These are phyloP conservation scores for Tiliacea citrago DNA, from an alignment of 2,888 invertebrate species.

Conservation along the genomic window DNA sequence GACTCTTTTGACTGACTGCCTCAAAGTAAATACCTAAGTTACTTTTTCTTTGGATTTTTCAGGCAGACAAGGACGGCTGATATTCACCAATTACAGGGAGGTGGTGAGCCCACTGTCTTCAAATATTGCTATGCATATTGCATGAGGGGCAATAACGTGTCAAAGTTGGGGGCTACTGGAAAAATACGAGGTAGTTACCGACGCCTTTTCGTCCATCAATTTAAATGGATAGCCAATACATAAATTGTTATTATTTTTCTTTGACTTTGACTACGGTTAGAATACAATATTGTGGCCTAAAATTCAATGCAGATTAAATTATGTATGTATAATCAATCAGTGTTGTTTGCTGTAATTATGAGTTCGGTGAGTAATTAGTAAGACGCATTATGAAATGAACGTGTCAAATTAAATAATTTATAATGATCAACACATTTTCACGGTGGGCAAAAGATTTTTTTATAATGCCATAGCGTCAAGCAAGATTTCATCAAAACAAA, in stretches of 20 bases:
- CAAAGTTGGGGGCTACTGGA: constrained; percentile 73
- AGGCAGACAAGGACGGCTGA: constrained; percentile 65
- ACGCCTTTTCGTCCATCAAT: constrained; percentile 38
- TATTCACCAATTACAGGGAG: constrained; percentile 80
- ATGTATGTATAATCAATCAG: constrained; percentile 5
- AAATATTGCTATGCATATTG: constrained; percentile 86
- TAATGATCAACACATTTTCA: not conserved
- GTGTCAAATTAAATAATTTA: not conserved
- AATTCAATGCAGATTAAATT: constrained; percentile 2
- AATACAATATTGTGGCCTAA: not conserved
- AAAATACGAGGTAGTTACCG: constrained; percentile 48
- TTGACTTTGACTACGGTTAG: not conserved
- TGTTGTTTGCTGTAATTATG: not conserved
- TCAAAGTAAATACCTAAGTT: constrained; percentile 33
- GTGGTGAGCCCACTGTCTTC: constrained; percentile 73
- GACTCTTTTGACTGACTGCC: constrained; percentile 13
- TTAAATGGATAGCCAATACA: constrained; percentile 42
- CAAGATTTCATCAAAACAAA: constrained; percentile 9
- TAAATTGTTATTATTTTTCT: constrained; percentile 37
- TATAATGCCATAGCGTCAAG: not conserved
- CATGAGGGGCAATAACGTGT: constrained; percentile 85
- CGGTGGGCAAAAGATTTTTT: not conserved
- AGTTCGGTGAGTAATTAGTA: not conserved
- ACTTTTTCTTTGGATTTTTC: constrained; percentile 26
- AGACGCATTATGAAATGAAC: not conserved